Percentiles rank a stretch among this genome's conserved stretches.
These are phyloP conservation scores for Bambusicola thoracicus DNA, from an alignment of 2,113 vertebrate genomes.

Conservation along the genomic window DNA sequence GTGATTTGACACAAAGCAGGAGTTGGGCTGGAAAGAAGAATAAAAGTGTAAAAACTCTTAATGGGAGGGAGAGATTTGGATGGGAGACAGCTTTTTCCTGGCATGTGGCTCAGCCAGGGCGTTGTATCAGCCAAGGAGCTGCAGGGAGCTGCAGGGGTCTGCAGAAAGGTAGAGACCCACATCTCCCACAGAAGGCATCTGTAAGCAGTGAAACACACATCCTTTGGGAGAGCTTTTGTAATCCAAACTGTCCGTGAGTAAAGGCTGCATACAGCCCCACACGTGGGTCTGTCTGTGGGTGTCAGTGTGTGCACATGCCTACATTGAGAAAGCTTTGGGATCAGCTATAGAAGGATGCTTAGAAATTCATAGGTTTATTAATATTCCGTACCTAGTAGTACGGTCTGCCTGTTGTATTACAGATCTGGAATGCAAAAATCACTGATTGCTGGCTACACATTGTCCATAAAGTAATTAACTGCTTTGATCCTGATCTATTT, in stretches of 20 bases:
- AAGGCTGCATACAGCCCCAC: neutral
- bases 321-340: neutral
- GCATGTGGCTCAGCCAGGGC: neutral
- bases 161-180: neutral
- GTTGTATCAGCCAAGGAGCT: neutral
- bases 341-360: neutral
- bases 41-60: neutral
- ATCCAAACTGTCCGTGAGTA: neutral
- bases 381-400: neutral
- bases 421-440: neutral
- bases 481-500: neutral
- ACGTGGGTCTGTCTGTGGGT: fast-evolving
- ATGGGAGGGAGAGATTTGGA: neutral
- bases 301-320: neutral
- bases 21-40: neutral
- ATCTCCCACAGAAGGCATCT: neutral
- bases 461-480: conserved; percentile 7
- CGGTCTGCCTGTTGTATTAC: neutral
- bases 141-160: neutral
- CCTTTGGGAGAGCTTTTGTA: neutral
- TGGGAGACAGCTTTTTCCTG: neutral
- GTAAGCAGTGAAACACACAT: neutral
- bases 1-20: neutral
- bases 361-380: neutral
- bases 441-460: neutral